Percentiles rank a stretch among this genome's conserved stretches.
These are phyloP conservation scores for Oligia strigilis DNA, from an alignment of 2,888 invertebrate genomes.

Conservation along the genomic window DNA sequence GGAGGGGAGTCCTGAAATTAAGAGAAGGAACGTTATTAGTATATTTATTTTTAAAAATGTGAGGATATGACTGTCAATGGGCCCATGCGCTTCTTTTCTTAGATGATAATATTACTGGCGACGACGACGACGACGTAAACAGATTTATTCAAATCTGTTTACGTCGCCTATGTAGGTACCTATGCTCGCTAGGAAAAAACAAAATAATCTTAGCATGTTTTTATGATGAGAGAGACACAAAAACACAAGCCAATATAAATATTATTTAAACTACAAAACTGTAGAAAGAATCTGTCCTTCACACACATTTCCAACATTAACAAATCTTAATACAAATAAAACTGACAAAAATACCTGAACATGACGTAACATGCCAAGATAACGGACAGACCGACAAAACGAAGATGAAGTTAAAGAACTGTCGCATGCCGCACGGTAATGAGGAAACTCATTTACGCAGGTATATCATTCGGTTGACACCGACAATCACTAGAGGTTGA, in stretches of 20 bases:
- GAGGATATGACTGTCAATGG: too few relatives aligned
- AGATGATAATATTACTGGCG: not conserved
- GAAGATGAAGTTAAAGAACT: slow-evolving; percentile 15
- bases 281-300: not conserved
- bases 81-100: too few relatives aligned
- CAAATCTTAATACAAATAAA: slow-evolving; percentile 52
- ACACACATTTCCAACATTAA: slow-evolving; percentile 22
- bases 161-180: too few relatives aligned
- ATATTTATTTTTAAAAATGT: not conserved
- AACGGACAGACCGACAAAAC: slow-evolving; percentile 25
- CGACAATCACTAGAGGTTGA: slow-evolving; percentile 32
- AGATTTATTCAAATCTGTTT: not conserved
- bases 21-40: not conserved
- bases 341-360: slow-evolving; percentile 35
- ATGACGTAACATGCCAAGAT: slow-evolving; percentile 28
- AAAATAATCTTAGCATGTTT: slow-evolving; percentile 1
- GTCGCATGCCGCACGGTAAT: slow-evolving; percentile 60
- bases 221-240: not conserved
- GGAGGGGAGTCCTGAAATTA: slow-evolving; percentile 91
- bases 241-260: slow-evolving; percentile 15
- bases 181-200: not conserved
- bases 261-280: not conserved
- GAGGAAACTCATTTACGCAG: slow-evolving; percentile 70
- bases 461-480: slow-evolving; percentile 38
- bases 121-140: too few relatives aligned